Base-by-base conservation (phyloP, 2,797 vertebrate species). In the Clarias laeviceps region DNA sequence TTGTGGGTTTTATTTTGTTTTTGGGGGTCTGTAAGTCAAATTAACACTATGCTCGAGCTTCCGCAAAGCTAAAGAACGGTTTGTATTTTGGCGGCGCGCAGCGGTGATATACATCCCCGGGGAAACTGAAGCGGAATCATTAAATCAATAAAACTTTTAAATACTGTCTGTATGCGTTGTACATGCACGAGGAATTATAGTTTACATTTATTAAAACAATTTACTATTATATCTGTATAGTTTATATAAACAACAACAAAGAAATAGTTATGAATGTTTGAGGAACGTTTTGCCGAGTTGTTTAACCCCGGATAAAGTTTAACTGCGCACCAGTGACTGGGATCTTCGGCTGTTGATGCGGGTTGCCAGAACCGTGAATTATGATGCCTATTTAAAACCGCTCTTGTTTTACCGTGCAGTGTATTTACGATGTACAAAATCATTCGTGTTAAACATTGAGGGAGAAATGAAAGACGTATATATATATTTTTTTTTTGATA, bases 41-140 rank as follows among this genome's bases (percentile, higher is more conserved):
- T 17, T 12, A 40, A 3, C 18, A 72, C 4, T 15, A 4, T n/a
- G 12, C 20, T 29, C n/a, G 0, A 15, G n/a, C 6, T 57, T 76
- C 50, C 0, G 3, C 12, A 50, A 8, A 29, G 14, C 24, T 27
- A 18, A 72, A n/a, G 17, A 59, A 15, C 29, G 34, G 61, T 84
- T 90, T 89, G 78, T 70, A 88, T 78, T 87, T 86, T 89, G 87
- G 89, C 90, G 90, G 88, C 88, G 87, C 87, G 50, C 87, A 20
- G 15, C 86, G 24, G 54, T 27, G 66, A 88, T 84, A 82, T 40
- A 64, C 12, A 37, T 68, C 84, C 86, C 62, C 65, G 12, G 82
- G 83, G 87, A 88, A 90, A 69, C n/a, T 18, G 18, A 22, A 85
- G 9, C 15, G 4, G 1, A 40, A 54, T 22, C 24, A 15, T 72